Evolutionary conservation across 2,888 invertebrate genomes (phyloP).

Genomic region (Drosophila anomalata): DNA sequence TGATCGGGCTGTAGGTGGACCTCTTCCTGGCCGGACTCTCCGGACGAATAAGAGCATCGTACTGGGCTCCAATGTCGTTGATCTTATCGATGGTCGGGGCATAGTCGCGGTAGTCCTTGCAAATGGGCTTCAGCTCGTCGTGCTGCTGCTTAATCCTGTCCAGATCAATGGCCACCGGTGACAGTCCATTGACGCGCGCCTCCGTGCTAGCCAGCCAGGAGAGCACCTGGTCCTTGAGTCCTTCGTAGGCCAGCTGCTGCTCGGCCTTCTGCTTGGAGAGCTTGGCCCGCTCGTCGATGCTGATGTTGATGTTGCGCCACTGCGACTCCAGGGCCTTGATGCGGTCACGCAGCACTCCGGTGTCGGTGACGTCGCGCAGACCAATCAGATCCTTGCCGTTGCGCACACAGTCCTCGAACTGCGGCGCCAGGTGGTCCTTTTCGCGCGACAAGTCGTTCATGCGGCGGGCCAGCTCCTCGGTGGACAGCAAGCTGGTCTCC

Average conservation of each 20-base stretch:
- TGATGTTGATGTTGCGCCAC: slow-evolving; percentile 93
- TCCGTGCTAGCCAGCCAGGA: slow-evolving; percentile 95
- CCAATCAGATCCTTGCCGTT: slow-evolving; percentile 91
- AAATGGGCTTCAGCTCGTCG: slow-evolving; percentile 92
- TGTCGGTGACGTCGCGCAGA: slow-evolving; percentile 95
- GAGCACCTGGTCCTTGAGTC: slow-evolving; percentile 90
- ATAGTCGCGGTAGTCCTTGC: slow-evolving; percentile 95
- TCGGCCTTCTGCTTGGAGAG: slow-evolving; percentile 93
- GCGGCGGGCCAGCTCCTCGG: slow-evolving; percentile 87
- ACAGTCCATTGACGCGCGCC: slow-evolving; percentile 89
- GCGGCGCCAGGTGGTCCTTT: slow-evolving; percentile 87
- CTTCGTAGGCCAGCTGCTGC: slow-evolving; percentile 93
- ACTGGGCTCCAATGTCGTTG: slow-evolving; percentile 94
- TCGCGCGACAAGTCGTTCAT: slow-evolving; percentile 84
- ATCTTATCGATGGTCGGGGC: slow-evolving; percentile 93
- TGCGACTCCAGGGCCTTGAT: slow-evolving; percentile 94
- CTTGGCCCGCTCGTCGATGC: slow-evolving; percentile 93
- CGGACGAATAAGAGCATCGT: slow-evolving; percentile 92
- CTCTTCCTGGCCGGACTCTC: slow-evolving; percentile 92
- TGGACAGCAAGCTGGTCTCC: slow-evolving; percentile 88
- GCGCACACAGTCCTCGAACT: slow-evolving; percentile 91
- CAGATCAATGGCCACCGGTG: slow-evolving; percentile 94
- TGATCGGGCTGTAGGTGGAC: slow-evolving; percentile 92
- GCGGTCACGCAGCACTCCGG: slow-evolving; percentile 91
- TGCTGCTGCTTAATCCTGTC: slow-evolving; percentile 93